Percentiles rank a stretch among this genome's conserved stretches.
These are phyloP conservation scores for Gambelia wislizenii DNA, from an alignment of 2,797 vertebrate genomes.

Conservation along the genomic window DNA sequence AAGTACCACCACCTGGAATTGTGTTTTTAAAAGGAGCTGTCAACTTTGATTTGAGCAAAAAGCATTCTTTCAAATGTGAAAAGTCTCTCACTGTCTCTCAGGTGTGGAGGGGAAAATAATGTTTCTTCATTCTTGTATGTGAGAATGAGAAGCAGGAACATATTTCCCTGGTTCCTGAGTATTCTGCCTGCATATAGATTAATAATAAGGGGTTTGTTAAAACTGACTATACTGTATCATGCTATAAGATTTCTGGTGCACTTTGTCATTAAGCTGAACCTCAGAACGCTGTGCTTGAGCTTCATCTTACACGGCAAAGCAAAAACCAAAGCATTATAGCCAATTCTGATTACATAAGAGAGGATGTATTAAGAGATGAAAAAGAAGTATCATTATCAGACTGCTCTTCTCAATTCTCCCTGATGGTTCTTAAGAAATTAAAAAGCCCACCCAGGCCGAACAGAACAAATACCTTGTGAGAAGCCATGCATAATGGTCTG, in stretches of 20 bases:
- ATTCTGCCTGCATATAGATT: constrained; percentile 45
- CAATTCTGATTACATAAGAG: neutral
- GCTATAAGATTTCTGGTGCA: constrained; percentile 38
- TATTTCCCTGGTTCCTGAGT: constrained; percentile 11
- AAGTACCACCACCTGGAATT: no score
- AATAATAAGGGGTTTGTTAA: neutral
- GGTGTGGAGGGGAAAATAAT: no score
- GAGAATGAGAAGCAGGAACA: no score
- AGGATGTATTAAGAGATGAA: neutral
- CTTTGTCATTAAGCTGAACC: neutral
- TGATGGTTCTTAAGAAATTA: constrained; percentile 31
- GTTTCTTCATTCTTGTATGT: no score
- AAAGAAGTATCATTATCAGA: constrained; percentile 31
- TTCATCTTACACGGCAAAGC: constrained; percentile 16
- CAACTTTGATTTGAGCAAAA: no score
- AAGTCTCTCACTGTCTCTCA: no score
- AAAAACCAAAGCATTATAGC: constrained; percentile 27
- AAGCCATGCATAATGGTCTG: neutral
- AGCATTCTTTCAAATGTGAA: no score
- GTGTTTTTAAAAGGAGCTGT: no score
- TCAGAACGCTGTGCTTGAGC: constrained; percentile 1
- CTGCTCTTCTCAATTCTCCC: constrained; percentile 31
- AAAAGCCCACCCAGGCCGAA: constrained; percentile 1
- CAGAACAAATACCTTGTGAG: neutral
- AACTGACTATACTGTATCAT: constrained; percentile 1